Evolutionary conservation across 2,888 invertebrate species (phyloP), one percentile per base, ranked within the genome.

Genomic region (Cremastinae sp.): DNA sequence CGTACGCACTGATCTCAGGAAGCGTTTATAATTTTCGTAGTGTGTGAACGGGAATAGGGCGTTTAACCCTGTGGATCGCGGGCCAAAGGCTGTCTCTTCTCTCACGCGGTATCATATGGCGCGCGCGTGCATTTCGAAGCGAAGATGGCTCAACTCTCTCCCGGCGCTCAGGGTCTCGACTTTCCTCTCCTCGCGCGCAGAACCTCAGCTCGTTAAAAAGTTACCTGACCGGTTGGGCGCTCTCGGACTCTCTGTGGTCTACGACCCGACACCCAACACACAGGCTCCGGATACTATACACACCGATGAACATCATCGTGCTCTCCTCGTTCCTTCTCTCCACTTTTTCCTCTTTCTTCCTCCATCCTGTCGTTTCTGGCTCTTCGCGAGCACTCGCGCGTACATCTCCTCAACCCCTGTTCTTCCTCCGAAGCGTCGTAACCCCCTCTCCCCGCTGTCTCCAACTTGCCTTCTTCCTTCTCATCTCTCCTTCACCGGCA

Each of bases 191-290:
- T 74, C 70, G 72, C 74, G 75, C 81, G 79, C 73, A 81, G 80
- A 79, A 79, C 79, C 81, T 82, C 85, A 83, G 86, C 89, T 89
- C 88, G 89, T 89, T 89, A 89, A 89, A 89, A 89, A 89, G 89
- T 89, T 89, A 89, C 86, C 81, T 86, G 88, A 89, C 89, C 89
- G 89, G 89, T 89, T 89, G 86, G 85, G 84, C 86, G 87, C 84
- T 71, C 76, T 83, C 83, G 82, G 79, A 85, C 86, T 85, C 79
- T 81, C 85, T 85, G 87, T 88, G 89, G 88, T 88, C 87, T 87
- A 88, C 88, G 88, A 88, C 86, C 87, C 86, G 87, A 87, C 85
- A 87, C 84, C 85, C 86, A 81, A 76, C 83, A 83, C 84, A 82
- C 80, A n/a, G 80, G 81, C 80, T 78, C 74, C 72, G 74, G 66